Evolutionary conservation across 2,797 vertebrate genomes (phyloP), one percentile per base, ranked within the genome.

Genomic region (Naso thynnoides): DNA sequence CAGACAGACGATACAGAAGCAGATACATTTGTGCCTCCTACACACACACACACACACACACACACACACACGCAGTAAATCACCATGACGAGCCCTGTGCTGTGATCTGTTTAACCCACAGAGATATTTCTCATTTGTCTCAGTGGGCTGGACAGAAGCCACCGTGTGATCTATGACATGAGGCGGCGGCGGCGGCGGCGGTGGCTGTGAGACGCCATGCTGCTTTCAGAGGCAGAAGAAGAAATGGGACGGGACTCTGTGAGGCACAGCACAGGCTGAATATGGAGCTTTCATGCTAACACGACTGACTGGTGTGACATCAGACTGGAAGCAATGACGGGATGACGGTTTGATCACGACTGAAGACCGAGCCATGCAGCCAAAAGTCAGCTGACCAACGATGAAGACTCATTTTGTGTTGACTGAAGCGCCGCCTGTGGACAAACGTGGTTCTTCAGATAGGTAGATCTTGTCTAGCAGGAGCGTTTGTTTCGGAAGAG

Each of bases 91-190:
- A n/a, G 13, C 18, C 29, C 8, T 64, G 75, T 69, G 55, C 64
- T 36, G 4, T 79, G 84, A 85, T 87, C 77, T 68, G 3, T 69
- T 83, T 86, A 87, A 86, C 87, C 84, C 84, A 50, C 70, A n/a
- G 10, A 85, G 73, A 80, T 86, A 79, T 84, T 71, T 82, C 80
- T 88, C 56, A 74, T 87, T 83, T 78, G 79, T 83, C 81, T 82
- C 66, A 50, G 33, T 0, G 67, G 48, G 49, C 68, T 61, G 60
- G 45, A 78, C 55, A 23, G 21, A 52, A 68, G 41, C 11, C 52
- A 16, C 39, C 6, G 70, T 70, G 72, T 74, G 16, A 82, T 75
- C 38, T 14, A 48, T 54, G 49, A 70, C 19, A 29, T 2, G 44
- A 55, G 19, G n/a, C 5, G 5, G 21, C 55, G n/a, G 50, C 18